Evolutionary conservation across 2,113 vertebrate genomes (phyloP).

Genomic region (Sprattus sprattus): DNA sequence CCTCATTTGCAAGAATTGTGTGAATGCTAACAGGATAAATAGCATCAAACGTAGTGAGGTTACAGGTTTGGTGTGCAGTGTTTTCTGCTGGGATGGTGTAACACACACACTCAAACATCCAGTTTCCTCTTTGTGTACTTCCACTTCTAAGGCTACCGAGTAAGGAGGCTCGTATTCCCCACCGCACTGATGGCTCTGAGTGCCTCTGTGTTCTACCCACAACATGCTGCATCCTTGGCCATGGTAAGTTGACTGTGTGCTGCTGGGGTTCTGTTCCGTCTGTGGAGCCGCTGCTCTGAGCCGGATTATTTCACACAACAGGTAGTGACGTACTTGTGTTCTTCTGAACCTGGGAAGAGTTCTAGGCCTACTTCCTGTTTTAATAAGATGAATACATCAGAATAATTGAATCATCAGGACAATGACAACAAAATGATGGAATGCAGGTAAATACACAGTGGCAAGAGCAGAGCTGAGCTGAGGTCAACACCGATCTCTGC

Average conservation of each 20-base stretch:
- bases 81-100: neutral
- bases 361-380: neutral
- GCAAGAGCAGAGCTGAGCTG: too few relatives aligned
- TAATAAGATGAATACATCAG: neutral
- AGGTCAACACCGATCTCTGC: too few relatives aligned
- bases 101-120: too few relatives aligned
- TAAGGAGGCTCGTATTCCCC: slow-evolving; percentile 85
- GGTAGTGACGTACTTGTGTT: neutral
- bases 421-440: too few relatives aligned
- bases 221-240: slow-evolving; percentile 76
- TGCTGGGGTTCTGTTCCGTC: neutral
- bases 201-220: slow-evolving; percentile 89
- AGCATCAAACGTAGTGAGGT: neutral
- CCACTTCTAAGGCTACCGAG: slow-evolving; percentile 76
- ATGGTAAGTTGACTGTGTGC: slow-evolving; percentile 72
- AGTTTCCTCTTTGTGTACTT: neutral
- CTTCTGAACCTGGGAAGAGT: neutral
- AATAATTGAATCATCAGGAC: too few relatives aligned
- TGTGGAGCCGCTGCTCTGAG: neutral
- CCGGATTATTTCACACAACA: neutral
- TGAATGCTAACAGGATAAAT: neutral
- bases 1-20: neutral
- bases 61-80: neutral
- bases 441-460: too few relatives aligned
- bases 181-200: slow-evolving; percentile 81